A percentile compares a stretch with the other conserved stretches of the same genome.
Evolutionary conservation across 2,888 invertebrate species (phyloP).

Genomic region (Shargacucullia verbasci): DNA sequence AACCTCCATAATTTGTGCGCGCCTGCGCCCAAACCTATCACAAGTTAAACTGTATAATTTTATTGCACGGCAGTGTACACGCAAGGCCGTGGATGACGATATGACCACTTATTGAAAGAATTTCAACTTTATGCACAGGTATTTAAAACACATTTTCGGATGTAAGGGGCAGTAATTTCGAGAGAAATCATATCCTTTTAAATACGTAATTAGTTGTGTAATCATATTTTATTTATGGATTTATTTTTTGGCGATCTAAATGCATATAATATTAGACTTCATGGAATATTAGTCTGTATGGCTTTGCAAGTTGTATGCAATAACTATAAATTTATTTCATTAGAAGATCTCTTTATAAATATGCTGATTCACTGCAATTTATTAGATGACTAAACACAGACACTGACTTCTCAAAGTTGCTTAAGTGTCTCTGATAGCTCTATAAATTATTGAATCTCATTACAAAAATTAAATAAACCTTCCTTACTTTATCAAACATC

Average conservation of each 20-base stretch:
- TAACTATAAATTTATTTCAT: not conserved
- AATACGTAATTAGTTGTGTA: conserved; percentile 31
- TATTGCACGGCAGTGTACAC: conserved; percentile 39
- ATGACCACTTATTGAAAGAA: conserved; percentile 1
- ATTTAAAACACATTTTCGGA: not conserved
- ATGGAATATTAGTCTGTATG: not conserved
- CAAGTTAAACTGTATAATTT: conserved; percentile 48
- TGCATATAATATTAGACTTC: too few relatives aligned
- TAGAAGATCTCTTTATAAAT: not conserved
- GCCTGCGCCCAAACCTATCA: conserved; percentile 28
- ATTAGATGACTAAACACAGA: not conserved
- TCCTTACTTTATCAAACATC: too few relatives aligned
- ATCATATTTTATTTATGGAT: conserved; percentile 11
- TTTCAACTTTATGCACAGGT: conserved; percentile 9
- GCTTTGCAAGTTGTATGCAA: not conserved
- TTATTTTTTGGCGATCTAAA: not conserved
- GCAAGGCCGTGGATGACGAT: conserved; percentile 41
- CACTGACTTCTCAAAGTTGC: not conserved
- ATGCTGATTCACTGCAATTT: conserved; percentile 12
- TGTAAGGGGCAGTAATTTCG: not conserved
- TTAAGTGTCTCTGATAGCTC: not conserved
- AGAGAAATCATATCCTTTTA: conserved; percentile 47
- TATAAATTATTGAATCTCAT: too few relatives aligned
- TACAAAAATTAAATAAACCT: too few relatives aligned
- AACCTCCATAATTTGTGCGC: conserved; percentile 29